Evolutionary conservation across 2,888 invertebrate species (phyloP), one percentile per base, ranked within the genome.

Genomic region (Rhagophthalmus giganteus): DNA sequence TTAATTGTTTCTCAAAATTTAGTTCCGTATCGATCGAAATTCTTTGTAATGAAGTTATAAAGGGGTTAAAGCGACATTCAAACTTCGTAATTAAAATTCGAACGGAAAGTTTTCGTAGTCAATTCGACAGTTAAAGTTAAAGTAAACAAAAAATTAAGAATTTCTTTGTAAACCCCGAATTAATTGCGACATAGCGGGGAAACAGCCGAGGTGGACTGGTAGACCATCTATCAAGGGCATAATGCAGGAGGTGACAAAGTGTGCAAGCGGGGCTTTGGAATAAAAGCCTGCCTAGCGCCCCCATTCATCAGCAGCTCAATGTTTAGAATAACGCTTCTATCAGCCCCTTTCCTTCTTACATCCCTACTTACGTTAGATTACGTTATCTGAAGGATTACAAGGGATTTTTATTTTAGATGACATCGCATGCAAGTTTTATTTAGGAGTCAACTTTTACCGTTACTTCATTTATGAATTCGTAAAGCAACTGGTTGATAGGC

Each of bases 211-310:
- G 64, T 65, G 64, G 60, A 64, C 52, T 63, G 58, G 61, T 51
- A 54, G 61, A 63, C 69, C 69, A 72, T 72, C 72, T 66, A 71
- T 72, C 72, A 72, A 71, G 69, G 67, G 62, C 66, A 69, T 67
- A 69, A 71, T 70, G 69, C 67, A 64, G 60, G 63, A 68, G 68
- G 70, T 70, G 71, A 71, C 71, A 71, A 72, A 71, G 71, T 71
- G 70, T 68, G 68, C 68, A 69, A 68, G 68, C 67, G 62, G 63
- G 67, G 67, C 66, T 69, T 67, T 67, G 59, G 58, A 63, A 59
- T 63, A 62, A 66, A 64, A 66, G 67, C 67, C 58, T 61, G 64
- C 64, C 67, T 67, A 63, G 63, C 65, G 61, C 66, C 60, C 65
- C n/a, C 68, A 72, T 72, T 71, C 72, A 72, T 70, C 70, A 70